These are phyloP conservation scores for Engraulis encrasicolus DNA, from an alignment of 2,113 vertebrate genomes.

Conservation along the genomic window DNA sequence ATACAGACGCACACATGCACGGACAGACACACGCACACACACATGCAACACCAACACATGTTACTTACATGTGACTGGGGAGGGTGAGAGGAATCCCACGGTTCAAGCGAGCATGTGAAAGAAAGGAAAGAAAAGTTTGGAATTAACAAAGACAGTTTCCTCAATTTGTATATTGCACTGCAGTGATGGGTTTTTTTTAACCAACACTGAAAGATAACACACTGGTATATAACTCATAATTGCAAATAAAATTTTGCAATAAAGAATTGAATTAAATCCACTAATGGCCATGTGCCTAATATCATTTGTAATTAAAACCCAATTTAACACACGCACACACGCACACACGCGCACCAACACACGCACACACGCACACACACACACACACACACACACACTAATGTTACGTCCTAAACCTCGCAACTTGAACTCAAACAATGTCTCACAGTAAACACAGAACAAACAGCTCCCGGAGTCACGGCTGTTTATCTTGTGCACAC, in stretches of 20 bases:
- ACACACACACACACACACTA: background rate
- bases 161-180: no score
- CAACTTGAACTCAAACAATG: background rate
- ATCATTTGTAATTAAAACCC: background rate
- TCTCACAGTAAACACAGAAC: background rate
- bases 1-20: no score
- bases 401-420: background rate
- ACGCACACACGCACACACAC: background rate
- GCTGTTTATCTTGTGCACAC: constrained; percentile 29
- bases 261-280: no score
- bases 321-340: background rate
- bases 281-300: background rate
- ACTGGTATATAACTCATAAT: background rate
- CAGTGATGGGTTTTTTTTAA: background rate
- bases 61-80: no score
- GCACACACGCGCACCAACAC: background rate
- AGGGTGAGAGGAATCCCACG: no score
- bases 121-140: no score
- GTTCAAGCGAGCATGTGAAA: no score
- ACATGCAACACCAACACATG: no score
- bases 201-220: background rate
- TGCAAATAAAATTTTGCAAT: background rate
- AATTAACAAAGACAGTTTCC: no score
- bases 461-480: constrained; percentile 11
- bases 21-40: no score